A percentile compares a stretch with the other conserved stretches of the same genome.
Conservation (phyloP, 2,797 vertebrate genomes). For the Anguilla pacifica region DNA sequence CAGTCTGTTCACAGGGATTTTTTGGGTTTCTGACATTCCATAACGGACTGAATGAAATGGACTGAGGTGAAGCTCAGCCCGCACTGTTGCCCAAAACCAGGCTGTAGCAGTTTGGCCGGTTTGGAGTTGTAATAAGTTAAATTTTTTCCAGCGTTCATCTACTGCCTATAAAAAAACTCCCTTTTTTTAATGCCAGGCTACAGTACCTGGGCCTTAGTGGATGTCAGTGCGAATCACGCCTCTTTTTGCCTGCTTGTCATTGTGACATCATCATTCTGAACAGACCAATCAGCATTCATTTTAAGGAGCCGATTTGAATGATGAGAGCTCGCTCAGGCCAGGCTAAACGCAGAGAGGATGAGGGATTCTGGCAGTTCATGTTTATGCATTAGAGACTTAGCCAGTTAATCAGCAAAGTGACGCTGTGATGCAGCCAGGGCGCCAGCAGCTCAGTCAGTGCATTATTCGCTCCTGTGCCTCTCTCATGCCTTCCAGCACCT, state of each 20-base stretch:
- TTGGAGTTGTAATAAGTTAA: neutral
- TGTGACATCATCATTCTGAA: neutral
- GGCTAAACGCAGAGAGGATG: neutral
- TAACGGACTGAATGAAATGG: neutral
- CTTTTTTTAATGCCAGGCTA: neutral
- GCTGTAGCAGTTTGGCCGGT: neutral
- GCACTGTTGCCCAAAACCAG: neutral
- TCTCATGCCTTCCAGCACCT: neutral
- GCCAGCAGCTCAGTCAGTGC: neutral
- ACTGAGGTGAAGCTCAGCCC: neutral
- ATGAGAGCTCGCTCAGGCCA: neutral
- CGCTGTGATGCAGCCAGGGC: neutral
- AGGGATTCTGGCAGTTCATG: neutral
- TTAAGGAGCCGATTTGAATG: neutral
- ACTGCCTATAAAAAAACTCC: neutral
- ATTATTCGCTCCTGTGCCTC: neutral
- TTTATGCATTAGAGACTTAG: neutral
- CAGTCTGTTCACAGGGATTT: neutral
- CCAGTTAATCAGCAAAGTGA: neutral
- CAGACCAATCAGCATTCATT: neutral
- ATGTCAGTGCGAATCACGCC: neutral
- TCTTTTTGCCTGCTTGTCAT: neutral
- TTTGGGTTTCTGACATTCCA: neutral
- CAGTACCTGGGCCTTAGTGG: neutral
- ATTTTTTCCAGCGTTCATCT: neutral